Evolutionary conservation across 2,888 invertebrate species (phyloP).

Genomic region (Dolichopus griseipennis): DNA sequence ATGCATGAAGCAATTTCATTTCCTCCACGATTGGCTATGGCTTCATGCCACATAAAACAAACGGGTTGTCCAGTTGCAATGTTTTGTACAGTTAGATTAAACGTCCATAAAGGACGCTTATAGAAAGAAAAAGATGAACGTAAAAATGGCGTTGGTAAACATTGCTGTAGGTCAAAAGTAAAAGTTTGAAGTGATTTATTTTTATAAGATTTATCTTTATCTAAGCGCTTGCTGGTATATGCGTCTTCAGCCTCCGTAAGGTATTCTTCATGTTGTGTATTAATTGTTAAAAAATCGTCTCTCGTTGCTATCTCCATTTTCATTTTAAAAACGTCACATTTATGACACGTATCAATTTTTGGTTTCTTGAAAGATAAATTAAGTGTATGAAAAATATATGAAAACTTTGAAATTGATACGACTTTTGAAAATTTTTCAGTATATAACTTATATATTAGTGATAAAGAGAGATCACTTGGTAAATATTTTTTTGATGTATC

Average conservation of each 20-base stretch:
- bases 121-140: neutral
- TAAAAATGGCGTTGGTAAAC: slow-evolving; percentile 10
- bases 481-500: slow-evolving; percentile 15
- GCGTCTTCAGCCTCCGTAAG: slow-evolving; percentile 10
- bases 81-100: slow-evolving; percentile 11
- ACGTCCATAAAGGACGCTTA: slow-evolving; percentile 1
- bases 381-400: too few relatives aligned
- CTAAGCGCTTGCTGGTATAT: slow-evolving; percentile 11
- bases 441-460: slow-evolving; percentile 16
- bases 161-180: slow-evolving; percentile 14
- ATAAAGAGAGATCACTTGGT: slow-evolving; percentile 14
- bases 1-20: slow-evolving; percentile 12
- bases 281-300: slow-evolving; percentile 2
- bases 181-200: slow-evolving; percentile 9
- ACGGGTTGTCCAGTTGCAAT: neutral
- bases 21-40: slow-evolving; percentile 7
- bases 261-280: slow-evolving; percentile 13
- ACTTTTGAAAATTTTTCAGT: too few relatives aligned
- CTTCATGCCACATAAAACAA: slow-evolving; percentile 14
- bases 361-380: too few relatives aligned
- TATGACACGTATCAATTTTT: too few relatives aligned
- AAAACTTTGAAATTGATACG: neutral
- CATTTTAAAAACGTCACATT: too few relatives aligned
- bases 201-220: too few relatives aligned
- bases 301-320: too few relatives aligned